Evolutionary conservation across 2,888 invertebrate species (phyloP).

Genomic region (Chironomus riparius): DNA sequence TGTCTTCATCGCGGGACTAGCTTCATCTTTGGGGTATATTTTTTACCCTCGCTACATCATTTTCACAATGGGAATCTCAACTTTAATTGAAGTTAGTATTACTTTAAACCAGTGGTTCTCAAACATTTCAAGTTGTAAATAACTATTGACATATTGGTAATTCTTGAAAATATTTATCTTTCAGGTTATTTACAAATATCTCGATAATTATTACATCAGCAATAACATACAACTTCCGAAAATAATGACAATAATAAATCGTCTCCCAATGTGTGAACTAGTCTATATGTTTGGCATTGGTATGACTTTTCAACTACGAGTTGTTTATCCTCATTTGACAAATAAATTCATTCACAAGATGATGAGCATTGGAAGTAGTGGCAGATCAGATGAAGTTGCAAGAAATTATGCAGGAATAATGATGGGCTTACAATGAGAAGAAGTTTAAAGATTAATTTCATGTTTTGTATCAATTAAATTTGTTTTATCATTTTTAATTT

Average conservation of each 20-base stretch:
- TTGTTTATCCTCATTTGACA: not conserved
- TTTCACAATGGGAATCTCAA: slow-evolving; percentile 1
- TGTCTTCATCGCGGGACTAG: not conserved
- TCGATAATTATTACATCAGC: not conserved
- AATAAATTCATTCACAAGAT: not conserved
- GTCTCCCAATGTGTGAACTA: not conserved
- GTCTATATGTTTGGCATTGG: not conserved
- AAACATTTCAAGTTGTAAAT: no score
- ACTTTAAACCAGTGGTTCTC: no score
- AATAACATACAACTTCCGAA: not conserved
- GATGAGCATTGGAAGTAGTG: not conserved
- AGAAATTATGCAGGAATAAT: not conserved
- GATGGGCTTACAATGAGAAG: not conserved
- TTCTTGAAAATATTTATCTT: no score
- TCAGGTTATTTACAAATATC: not conserved
- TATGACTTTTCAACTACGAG: not conserved
- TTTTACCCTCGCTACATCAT: not conserved
- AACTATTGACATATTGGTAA: no score
- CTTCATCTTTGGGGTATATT: not conserved
- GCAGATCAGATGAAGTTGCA: not conserved
- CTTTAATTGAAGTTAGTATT: not conserved
- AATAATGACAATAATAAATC: not conserved
- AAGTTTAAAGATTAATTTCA: no score
- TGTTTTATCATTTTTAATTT: no score
- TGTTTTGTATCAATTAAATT: not conserved